Percentiles rank a stretch among this genome's conserved stretches.
Evolutionary conservation across 2,113 vertebrate genomes (phyloP).

Genomic region (Rhabdornis inornatus): DNA sequence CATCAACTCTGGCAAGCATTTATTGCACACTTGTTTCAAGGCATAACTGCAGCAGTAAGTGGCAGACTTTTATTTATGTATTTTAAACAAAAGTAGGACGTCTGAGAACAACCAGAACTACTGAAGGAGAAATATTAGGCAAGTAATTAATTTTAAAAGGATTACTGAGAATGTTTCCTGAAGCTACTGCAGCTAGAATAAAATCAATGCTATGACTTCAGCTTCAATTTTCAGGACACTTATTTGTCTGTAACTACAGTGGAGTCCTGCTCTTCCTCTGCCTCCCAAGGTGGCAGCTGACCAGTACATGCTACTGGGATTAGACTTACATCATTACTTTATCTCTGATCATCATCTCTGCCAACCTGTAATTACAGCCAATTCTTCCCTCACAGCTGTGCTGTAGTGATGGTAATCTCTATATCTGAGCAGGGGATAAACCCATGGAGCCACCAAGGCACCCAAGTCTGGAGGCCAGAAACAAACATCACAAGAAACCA

Average conservation of each 20-base stretch:
- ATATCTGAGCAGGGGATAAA: background rate
- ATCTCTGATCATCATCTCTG: background rate
- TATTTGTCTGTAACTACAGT: background rate
- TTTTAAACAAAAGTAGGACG: background rate
- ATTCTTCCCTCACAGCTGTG: background rate
- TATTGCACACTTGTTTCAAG: background rate
- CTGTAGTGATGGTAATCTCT: background rate
- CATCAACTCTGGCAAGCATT: background rate
- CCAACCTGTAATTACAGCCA: slow-evolving; percentile 11
- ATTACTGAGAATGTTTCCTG: background rate
- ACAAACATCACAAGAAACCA: background rate
- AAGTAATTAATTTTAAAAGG: background rate
- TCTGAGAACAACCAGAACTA: background rate
- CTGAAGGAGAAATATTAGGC: background rate
- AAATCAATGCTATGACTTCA: background rate
- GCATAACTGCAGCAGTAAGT: background rate
- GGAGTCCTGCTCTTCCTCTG: background rate
- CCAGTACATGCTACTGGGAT: background rate
- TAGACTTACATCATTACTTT: background rate
- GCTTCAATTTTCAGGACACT: background rate
- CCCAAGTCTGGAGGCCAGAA: background rate
- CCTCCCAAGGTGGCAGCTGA: background rate
- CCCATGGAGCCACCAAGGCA: background rate
- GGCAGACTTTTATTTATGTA: background rate
- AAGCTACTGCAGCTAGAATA: background rate